Evolutionary conservation across 2,888 invertebrate species (phyloP).

Genomic region (Apotomis betuletana): DNA sequence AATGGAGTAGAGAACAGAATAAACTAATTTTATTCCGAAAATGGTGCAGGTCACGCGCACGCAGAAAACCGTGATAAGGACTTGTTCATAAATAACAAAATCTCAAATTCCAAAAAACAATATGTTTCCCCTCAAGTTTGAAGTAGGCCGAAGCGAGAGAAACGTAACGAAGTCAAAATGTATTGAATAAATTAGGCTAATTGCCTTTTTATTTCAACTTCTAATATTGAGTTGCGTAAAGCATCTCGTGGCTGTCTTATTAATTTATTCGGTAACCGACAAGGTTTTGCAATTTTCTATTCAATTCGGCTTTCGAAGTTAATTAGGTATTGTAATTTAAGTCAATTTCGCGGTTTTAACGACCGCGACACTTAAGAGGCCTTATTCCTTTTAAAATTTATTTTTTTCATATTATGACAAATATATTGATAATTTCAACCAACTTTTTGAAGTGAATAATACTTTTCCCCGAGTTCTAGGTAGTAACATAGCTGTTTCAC

Average conservation of each 20-base stretch:
- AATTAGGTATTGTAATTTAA: constrained; percentile 42
- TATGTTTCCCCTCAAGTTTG: constrained; percentile 12
- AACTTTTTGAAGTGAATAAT: too few species aligned
- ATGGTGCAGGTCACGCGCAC: too few species aligned
- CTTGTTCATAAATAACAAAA: neutral
- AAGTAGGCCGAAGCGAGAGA: constrained; percentile 1
- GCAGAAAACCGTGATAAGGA: too few species aligned
- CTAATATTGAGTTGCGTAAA: constrained; percentile 39
- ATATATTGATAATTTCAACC: too few species aligned
- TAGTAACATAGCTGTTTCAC: too few species aligned
- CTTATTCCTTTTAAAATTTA: too few species aligned
- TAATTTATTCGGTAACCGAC: constrained; percentile 42
- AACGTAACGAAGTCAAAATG: constrained; percentile 32
- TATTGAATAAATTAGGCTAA: constrained; percentile 40
- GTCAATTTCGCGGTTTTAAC: constrained; percentile 40
- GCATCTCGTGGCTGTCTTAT: constrained; percentile 37
- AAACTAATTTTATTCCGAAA: too few species aligned
- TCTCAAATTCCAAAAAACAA: constrained; percentile 10
- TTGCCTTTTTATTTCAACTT: constrained; percentile 40
- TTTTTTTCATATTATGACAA: too few species aligned
- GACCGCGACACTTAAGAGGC: constrained; percentile 36
- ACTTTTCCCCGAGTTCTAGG: too few species aligned
- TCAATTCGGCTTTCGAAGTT: constrained; percentile 40
- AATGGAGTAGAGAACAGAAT: too few species aligned
- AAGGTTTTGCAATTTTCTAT: constrained; percentile 42